A percentile compares a stretch with the other conserved stretches of the same genome.
Evolutionary conservation across 2,888 invertebrate species (phyloP).

Genomic region (Timandra comae): DNA sequence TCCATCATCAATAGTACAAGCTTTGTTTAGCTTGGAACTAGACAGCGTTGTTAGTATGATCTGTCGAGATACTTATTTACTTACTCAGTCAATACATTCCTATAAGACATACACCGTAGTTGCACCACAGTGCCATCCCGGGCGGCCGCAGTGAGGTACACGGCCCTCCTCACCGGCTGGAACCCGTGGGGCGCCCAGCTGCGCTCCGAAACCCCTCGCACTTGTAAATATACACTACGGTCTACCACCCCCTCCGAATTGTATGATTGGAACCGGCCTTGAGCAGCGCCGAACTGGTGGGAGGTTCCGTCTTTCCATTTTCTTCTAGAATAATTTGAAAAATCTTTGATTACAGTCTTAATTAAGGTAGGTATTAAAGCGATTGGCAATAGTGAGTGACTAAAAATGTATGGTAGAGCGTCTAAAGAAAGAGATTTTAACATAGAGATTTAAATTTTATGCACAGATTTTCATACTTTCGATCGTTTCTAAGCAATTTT

Average conservation of each 20-base stretch:
- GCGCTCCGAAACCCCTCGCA: constrained; percentile 70
- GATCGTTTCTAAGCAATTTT: no score
- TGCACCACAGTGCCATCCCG: constrained; percentile 77
- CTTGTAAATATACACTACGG: constrained; percentile 54
- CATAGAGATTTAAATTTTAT: no score
- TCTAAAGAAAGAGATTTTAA: no score
- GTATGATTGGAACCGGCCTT: constrained; percentile 74
- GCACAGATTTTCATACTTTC: no score
- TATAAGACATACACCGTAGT: constrained; percentile 70
- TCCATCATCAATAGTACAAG: no score
- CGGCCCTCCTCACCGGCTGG: constrained; percentile 38
- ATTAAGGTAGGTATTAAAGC: no score
- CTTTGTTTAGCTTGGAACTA: no score
- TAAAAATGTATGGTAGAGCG: no score
- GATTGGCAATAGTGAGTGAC: no score
- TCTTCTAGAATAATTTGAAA: constrained; percentile 49
- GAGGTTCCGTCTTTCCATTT: constrained; percentile 66
- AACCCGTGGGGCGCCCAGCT: constrained; percentile 49
- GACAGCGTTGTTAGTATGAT: no score
- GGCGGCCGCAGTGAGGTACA: constrained; percentile 53
- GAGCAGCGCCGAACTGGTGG: constrained; percentile 79
- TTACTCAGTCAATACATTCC: constrained; percentile 75
- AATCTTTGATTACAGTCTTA: no score
- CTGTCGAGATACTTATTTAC: no score
- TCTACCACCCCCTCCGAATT: constrained; percentile 46